A percentile compares a stretch with the other conserved stretches of the same genome.
Conservation (phyloP, 2,888 invertebrate genomes). For the Orthosia gracilis region DNA sequence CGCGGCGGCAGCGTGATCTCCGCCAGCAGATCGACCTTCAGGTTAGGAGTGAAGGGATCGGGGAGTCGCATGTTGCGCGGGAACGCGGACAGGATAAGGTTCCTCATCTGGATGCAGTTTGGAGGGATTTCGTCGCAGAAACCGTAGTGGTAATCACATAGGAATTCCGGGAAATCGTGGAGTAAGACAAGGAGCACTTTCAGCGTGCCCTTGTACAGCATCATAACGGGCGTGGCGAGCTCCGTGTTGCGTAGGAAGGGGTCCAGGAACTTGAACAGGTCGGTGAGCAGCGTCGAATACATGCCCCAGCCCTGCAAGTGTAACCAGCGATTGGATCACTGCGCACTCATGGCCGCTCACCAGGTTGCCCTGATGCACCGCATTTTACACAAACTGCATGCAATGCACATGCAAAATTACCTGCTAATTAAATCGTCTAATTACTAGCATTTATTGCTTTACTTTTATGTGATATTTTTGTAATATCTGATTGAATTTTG, state of each 20-base stretch:
- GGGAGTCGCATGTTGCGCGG: slow-evolving; percentile 99
- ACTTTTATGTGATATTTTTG: background rate
- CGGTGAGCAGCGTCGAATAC: slow-evolving; percentile 98
- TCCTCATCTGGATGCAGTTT: slow-evolving; percentile 99
- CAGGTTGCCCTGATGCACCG: slow-evolving; percentile 18
- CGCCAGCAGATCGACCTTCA: slow-evolving; percentile 97
- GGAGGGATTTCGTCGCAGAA: slow-evolving; percentile 99
- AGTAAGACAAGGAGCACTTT: slow-evolving; percentile 98
- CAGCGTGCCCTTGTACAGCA: slow-evolving; percentile 98
- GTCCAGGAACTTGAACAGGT: slow-evolving; percentile 98
- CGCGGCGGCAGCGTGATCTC: slow-evolving; percentile 97
- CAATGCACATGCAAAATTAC: slow-evolving; percentile 53
- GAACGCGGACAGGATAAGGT: slow-evolving; percentile 99
- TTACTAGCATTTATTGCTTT: background rate
- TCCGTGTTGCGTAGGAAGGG: slow-evolving; percentile 99
- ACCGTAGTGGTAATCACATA: slow-evolving; percentile 99
- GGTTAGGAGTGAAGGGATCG: slow-evolving; percentile 99
- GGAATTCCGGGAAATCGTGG: slow-evolving; percentile 99
- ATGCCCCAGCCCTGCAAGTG: slow-evolving; percentile 96
- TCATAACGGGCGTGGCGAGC: slow-evolving; percentile 97
- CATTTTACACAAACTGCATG: slow-evolving; percentile 40
- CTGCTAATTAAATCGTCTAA: slow-evolving; percentile 30
- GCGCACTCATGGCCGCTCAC: background rate
- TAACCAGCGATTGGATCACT: slow-evolving; percentile 22
- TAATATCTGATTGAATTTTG: background rate